Base-by-base conservation (phyloP, 2,797 vertebrate species). In the Hoplostethus mediterraneus region DNA sequence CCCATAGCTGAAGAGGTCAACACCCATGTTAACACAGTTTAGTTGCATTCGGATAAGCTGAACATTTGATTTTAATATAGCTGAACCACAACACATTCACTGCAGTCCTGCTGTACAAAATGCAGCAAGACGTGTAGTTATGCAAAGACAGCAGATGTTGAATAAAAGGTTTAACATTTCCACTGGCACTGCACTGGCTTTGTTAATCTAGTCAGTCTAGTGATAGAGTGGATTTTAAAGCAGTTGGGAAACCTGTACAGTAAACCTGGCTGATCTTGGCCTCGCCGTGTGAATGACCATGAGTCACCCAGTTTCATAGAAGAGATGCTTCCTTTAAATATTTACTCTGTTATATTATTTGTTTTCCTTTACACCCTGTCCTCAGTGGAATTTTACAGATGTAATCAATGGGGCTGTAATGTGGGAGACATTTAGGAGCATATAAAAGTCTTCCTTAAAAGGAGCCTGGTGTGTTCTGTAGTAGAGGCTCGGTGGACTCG, bases 381-480 rank as follows among this genome's bases (percentile, higher is more conserved):
- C 31, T 81, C 38, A 36, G 71, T 42, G 58, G 61, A 79, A 73
- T 75, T 80, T 71, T 52, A 77, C 53, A 83, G 66, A 62, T 53
- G 73, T 69, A 71, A 92, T 89, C 85, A 86, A 79, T 85, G 63
- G 44, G 25, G 25, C 80, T 52, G 30, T 81, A 63, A 82, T 82
- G 70, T 16, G 38, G 49, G 48, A 84, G 77, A 88, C 71, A 83
- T 91, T 87, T 86, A 79, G 63, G 28, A 77, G 70, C 61, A 67
- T 85, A 87, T 91, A 85, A 89, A 93, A 90, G 72, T 55, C 72
- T 86, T 89, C 88, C 89, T 85, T 93, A 90, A 92, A 93, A 91
- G 90, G 90, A 85, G 82, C 45, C 73, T 17, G 62, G 56, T 79
- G 83, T 68, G 77, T 64, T 84, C 67, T 70, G 72, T 63, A 52